Percentiles rank a stretch among this genome's conserved stretches.
Conservation (phyloP, 2,888 invertebrate genomes). For the Gari tellinella region DNA sequence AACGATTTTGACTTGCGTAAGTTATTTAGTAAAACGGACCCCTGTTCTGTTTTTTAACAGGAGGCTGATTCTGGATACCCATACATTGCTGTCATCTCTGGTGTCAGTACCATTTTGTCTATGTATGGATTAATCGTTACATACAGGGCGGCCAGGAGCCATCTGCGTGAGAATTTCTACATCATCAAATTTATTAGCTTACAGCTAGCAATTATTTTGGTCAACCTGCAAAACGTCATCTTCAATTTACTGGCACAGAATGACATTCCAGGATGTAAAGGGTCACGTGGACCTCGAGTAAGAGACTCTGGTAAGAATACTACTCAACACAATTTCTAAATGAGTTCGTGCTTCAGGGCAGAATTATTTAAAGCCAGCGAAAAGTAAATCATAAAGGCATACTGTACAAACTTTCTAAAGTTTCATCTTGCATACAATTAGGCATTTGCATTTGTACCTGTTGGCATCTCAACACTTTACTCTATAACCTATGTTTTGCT, state of each 20-base stretch:
- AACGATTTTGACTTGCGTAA: too few relatives aligned
- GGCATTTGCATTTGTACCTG: too few relatives aligned
- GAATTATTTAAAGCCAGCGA: too few relatives aligned
- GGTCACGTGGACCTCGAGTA: slow-evolving; percentile 45
- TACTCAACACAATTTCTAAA: too few relatives aligned
- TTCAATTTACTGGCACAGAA: slow-evolving; percentile 42
- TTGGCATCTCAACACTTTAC: too few relatives aligned
- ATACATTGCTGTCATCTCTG: slow-evolving; percentile 52
- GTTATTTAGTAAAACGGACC: too few relatives aligned
- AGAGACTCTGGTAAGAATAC: slow-evolving; percentile 60
- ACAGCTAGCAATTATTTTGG: slow-evolving; percentile 46
- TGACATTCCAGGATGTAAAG: slow-evolving; percentile 52
- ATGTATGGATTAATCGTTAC: slow-evolving; percentile 61
- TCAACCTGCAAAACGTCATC: slow-evolving; percentile 55
- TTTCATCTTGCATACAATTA: too few relatives aligned
- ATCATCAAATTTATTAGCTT: slow-evolving; percentile 53
- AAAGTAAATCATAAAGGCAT: too few relatives aligned
- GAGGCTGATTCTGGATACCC: slow-evolving; percentile 22
- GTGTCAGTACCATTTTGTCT: slow-evolving; percentile 49
- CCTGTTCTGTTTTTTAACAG: slow-evolving; percentile 3
- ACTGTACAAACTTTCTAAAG: too few relatives aligned
- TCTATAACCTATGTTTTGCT: too few relatives aligned
- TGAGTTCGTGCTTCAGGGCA: too few relatives aligned
- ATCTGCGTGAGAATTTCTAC: slow-evolving; percentile 41
- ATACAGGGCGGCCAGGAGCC: slow-evolving; percentile 36